Evolutionary conservation across 2,113 vertebrate genomes (phyloP).

Genomic region (Rhynchomys soricoides): DNA sequence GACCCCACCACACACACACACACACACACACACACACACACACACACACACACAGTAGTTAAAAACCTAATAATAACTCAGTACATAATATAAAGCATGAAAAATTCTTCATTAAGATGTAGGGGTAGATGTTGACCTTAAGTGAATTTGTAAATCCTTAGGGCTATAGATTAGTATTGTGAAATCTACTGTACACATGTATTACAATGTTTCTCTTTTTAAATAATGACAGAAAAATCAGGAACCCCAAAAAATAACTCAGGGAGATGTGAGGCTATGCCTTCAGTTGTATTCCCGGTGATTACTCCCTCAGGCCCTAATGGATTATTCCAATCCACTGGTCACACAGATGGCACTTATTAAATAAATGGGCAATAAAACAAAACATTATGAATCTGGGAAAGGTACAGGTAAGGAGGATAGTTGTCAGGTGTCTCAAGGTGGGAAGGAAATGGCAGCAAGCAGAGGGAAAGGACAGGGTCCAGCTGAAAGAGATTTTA

Average conservation of each 20-base stretch:
- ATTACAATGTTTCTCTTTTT: not conserved
- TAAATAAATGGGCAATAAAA: not conserved
- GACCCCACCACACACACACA: not conserved
- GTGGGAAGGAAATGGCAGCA: not conserved
- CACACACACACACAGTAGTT: not conserved
- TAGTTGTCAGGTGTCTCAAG: not conserved
- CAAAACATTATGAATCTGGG: not conserved
- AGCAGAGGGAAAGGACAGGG: accelerated
- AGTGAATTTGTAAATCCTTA: not conserved
- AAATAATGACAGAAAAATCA: not conserved
- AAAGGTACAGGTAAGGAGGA: too few relatives aligned
- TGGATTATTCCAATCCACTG: not conserved
- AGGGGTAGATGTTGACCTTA: not conserved
- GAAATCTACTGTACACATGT: not conserved
- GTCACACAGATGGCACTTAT: not conserved
- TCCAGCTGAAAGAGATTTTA: not conserved
- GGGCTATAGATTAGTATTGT: not conserved
- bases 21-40: not conserved
- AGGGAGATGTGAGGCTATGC: not conserved
- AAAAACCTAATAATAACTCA: not conserved
- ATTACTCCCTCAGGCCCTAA: too few relatives aligned
- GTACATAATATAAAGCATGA: not conserved
- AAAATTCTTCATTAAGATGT: not conserved
- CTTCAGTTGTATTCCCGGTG: not conserved
- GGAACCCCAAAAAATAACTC: not conserved